Evolutionary conservation across 2,888 invertebrate species (phyloP).

Genomic region (Endotricha flammealis): DNA sequence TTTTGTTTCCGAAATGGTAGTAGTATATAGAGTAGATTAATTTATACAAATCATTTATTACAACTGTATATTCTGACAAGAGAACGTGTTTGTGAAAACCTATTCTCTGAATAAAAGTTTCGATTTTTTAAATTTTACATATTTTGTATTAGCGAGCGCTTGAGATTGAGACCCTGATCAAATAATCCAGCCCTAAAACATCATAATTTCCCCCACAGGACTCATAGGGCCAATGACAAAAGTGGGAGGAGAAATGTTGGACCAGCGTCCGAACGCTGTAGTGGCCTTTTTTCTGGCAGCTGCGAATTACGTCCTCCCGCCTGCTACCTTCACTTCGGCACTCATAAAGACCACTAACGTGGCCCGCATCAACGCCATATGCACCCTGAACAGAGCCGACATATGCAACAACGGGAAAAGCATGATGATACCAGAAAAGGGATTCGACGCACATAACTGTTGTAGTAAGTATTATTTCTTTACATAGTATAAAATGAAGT

Average conservation of each 20-base stretch:
- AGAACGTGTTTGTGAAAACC: no score
- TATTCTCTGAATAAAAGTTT: no score
- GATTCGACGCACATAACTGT: constrained; percentile 29
- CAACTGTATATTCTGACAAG: no score
- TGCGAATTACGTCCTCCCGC: constrained; percentile 25
- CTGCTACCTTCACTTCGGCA: constrained; percentile 34
- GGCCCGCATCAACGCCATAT: constrained; percentile 39
- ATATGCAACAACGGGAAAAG: constrained; percentile 35
- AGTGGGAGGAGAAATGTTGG: background rate
- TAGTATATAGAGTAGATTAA: no score
- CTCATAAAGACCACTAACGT: constrained; percentile 18
- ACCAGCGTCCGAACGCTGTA: background rate
- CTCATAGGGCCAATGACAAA: constrained; percentile 29
- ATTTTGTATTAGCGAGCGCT: no score
- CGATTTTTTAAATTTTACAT: no score
- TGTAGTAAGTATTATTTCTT: constrained; percentile 34
- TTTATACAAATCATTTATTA: no score
- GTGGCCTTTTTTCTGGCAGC: constrained; percentile 13
- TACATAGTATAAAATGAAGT: no score
- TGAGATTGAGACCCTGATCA: no score
- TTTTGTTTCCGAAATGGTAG: no score
- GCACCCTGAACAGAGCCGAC: constrained; percentile 27
- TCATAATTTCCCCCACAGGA: constrained; percentile 21
- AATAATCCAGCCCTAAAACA: no score
- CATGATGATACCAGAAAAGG: constrained; percentile 10